Evolutionary conservation across 2,113 vertebrate genomes (phyloP).

Genomic region (Amphiprion percula): DNA sequence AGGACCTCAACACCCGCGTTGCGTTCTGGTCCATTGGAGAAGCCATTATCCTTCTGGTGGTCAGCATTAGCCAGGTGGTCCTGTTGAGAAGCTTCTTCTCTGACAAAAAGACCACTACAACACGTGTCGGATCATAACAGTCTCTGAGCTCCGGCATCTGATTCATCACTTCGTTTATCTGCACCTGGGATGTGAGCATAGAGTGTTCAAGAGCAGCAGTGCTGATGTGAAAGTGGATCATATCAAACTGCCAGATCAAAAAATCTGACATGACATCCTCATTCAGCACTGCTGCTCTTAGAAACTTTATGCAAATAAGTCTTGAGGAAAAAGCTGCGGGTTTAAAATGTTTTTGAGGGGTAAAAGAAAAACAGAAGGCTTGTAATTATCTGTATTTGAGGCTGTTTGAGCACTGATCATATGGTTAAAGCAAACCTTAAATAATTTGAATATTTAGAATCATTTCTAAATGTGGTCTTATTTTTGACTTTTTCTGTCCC

Average conservation of each 20-base stretch:
- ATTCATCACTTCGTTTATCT: constrained; percentile 35
- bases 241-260: constrained; percentile 55
- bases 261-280: constrained; percentile 38
- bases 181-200: constrained; percentile 38
- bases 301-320: constrained; percentile 49
- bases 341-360: constrained; percentile 45
- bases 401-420: constrained; percentile 30
- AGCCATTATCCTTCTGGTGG: constrained; percentile 95
- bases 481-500: constrained; percentile 39
- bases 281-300: constrained; percentile 54
- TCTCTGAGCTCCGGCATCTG: constrained; percentile 29
- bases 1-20: constrained; percentile 97
- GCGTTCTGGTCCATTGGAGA: constrained; percentile 99
- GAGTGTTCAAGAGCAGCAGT: constrained; percentile 60
- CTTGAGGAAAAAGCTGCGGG: constrained; percentile 20
- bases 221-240: constrained; percentile 52
- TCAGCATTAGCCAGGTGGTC: constrained; percentile 98
- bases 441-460: constrained; percentile 54
- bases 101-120: constrained; percentile 97
- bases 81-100: constrained; percentile 99
- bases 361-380: constrained; percentile 24
- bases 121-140: constrained; percentile 94
- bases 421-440: constrained; percentile 33
- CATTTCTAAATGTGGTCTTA: constrained; percentile 44
- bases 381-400: constrained; percentile 41